A percentile compares a stretch with the other conserved stretches of the same genome.
phyloP scores from a whole-genome alignment of 2,888 invertebrate genomes.

The Agrochola litura region DNA sequence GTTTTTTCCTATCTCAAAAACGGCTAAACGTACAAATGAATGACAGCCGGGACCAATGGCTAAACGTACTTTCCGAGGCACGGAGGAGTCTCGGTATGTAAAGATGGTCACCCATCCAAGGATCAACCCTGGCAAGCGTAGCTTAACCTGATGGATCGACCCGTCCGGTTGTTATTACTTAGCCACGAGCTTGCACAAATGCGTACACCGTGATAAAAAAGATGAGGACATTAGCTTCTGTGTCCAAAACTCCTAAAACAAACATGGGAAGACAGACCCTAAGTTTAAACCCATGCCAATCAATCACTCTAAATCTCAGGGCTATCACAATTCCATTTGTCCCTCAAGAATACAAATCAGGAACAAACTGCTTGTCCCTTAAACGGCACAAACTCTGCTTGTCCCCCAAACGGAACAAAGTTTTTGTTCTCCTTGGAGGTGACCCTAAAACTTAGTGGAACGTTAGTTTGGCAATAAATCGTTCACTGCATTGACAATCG shows the following conservation, averaged over 20 bases:
- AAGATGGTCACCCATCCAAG: no score
- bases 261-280: background rate
- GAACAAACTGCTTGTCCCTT: slow-evolving; percentile 15
- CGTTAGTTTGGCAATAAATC: slow-evolving; percentile 60
- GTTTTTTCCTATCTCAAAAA: no score
- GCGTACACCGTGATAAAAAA: background rate
- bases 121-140: no score
- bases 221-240: background rate
- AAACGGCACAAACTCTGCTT: slow-evolving; percentile 13
- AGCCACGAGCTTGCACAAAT: no score
- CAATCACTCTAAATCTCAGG: slow-evolving; percentile 11
- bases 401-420: slow-evolving; percentile 34
- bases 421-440: slow-evolving; percentile 45
- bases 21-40: no score
- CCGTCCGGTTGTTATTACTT: no score
- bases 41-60: no score
- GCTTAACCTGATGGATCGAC: no score
- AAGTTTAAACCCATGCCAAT: background rate
- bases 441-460: slow-evolving; percentile 52
- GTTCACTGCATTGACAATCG: slow-evolving; percentile 58
- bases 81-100: no score
- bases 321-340: slow-evolving; percentile 24
- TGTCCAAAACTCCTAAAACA: background rate
- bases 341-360: slow-evolving; percentile 53
- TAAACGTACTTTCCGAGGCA: no score